Evolutionary conservation across 2,113 vertebrate genomes (phyloP).

Genomic region (Antechinus stuartii): DNA sequence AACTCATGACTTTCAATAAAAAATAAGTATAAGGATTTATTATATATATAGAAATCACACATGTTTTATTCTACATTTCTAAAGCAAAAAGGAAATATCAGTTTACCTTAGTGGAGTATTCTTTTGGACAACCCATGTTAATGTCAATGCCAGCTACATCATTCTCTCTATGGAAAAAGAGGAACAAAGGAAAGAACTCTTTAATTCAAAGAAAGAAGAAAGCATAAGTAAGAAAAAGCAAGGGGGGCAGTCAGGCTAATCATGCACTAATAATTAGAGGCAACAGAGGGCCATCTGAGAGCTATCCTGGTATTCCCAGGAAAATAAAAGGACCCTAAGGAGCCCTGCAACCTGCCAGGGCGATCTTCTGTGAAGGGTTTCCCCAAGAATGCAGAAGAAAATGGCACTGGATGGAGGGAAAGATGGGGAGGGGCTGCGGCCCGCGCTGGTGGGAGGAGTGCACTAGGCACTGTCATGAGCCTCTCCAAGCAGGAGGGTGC

Average conservation of each 20-base stretch:
- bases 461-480: too few relatives aligned
- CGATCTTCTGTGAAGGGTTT: too few relatives aligned
- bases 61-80: slow-evolving; percentile 2
- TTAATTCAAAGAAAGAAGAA: slow-evolving; percentile 35
- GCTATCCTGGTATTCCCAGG: too few relatives aligned
- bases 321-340: too few relatives aligned
- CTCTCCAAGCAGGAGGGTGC: too few relatives aligned
- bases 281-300: not conserved
- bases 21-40: not conserved
- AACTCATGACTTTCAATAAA: not conserved
- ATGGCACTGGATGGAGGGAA: too few relatives aligned
- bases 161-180: slow-evolving; percentile 87
- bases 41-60: not conserved
- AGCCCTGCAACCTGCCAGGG: too few relatives aligned
- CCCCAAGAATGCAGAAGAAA: too few relatives aligned
- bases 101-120: slow-evolving; percentile 98
- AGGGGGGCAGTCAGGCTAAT: not conserved
- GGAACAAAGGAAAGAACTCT: slow-evolving; percentile 48
- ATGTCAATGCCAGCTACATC: slow-evolving; percentile 96
- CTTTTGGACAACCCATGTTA: slow-evolving; percentile 99
- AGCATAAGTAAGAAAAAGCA: not conserved
- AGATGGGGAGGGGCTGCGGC: too few relatives aligned
- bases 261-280: not conserved
- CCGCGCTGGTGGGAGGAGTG: too few relatives aligned
- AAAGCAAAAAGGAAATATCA: slow-evolving; percentile 41